These are phyloP conservation scores for Antedon mediterranea DNA, from an alignment of 53 echinoderm and acorn worm species.

Conservation along the genomic window DNA sequence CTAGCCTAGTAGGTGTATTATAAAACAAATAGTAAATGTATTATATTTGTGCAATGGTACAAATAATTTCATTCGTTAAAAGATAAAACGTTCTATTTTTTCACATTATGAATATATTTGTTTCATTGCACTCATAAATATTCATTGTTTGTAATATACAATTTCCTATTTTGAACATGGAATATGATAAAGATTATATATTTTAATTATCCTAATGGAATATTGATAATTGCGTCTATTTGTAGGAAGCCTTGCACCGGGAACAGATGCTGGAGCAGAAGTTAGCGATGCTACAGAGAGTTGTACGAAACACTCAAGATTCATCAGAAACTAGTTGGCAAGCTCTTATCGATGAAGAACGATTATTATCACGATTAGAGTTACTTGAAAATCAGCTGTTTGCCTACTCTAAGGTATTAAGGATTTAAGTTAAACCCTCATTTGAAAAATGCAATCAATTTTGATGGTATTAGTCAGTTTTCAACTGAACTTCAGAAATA, in stretches of 20 bases:
- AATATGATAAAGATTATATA: no score
- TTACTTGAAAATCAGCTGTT: slow-evolving; percentile 93
- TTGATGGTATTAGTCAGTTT: neutral
- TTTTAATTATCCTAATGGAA: no score
- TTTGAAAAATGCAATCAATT: neutral
- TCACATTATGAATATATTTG: no score
- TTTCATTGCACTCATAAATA: no score
- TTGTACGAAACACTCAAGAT: slow-evolving; percentile 84
- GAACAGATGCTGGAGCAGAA: slow-evolving; percentile 99
- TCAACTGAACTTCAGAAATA: no score
- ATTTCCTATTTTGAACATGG: no score
- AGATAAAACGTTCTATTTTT: no score
- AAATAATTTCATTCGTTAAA: no score
- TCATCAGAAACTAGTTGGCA: slow-evolving; percentile 98
- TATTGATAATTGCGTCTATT: neutral
- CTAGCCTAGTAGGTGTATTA: no score
- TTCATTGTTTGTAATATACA: no score
- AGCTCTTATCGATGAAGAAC: slow-evolving; percentile 94
- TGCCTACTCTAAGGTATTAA: slow-evolving; percentile 79
- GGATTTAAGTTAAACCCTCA: neutral
- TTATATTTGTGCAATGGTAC: no score
- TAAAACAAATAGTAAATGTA: no score
- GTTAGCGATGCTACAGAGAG: slow-evolving; percentile 62
- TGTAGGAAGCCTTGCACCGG: slow-evolving; percentile 85
- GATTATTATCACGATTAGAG: slow-evolving; percentile 80